Evolutionary conservation across 2,113 vertebrate genomes (phyloP).

Genomic region (Pteropus alecto): DNA sequence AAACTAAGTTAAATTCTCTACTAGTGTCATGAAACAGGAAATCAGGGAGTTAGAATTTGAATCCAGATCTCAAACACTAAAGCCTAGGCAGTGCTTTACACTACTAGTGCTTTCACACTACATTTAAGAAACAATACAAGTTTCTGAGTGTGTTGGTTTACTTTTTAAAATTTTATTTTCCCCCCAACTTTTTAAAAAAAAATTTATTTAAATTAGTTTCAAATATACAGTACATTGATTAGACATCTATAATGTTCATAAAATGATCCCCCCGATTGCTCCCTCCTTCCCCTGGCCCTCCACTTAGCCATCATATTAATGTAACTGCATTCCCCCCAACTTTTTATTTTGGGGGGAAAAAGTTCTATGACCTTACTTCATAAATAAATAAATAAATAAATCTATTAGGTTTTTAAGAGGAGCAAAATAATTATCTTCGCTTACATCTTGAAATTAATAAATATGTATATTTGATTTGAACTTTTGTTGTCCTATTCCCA

Average conservation of each 20-base stretch:
- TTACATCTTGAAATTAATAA: constrained; percentile 12
- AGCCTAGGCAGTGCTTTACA: background rate
- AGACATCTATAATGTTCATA: no score
- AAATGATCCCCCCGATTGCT: no score
- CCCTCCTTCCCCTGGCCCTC: no score
- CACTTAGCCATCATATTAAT: no score
- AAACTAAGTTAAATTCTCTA: constrained; percentile 1
- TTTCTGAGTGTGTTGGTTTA: constrained; percentile 15
- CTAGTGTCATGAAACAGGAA: constrained; percentile 30
- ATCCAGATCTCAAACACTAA: background rate
- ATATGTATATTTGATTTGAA: background rate
- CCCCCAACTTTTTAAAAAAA: background rate
- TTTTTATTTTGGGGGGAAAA: background rate
- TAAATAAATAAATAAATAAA: background rate
- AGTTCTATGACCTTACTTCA: background rate
- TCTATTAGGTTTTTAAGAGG: background rate
- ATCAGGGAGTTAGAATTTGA: constrained; percentile 14
- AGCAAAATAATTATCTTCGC: constrained; percentile 31
- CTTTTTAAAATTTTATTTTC: background rate
- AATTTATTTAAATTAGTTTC: no score
- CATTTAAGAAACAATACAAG: background rate
- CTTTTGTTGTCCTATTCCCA: background rate
- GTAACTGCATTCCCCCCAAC: background rate
- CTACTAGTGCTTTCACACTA: background rate
- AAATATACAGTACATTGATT: no score